Base-by-base conservation (phyloP, 2,888 invertebrate genomes). In the Phanerotoma sp. region DNA sequence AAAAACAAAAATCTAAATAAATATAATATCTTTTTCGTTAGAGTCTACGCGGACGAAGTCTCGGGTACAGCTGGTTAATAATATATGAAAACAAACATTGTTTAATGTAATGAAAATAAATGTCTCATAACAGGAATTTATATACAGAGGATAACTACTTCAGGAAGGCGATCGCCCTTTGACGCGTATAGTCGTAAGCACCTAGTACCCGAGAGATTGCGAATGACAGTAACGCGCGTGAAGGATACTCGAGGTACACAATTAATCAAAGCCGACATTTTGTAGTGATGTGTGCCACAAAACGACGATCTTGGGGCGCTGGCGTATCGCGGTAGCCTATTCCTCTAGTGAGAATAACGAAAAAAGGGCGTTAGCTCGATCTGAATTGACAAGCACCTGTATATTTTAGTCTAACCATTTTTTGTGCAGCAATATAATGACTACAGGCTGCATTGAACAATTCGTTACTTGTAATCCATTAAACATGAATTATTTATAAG, bases 251-350 rank as follows among this genome's bases (percentile, higher is more conserved):
- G 25, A 20, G 21, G 21, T 33, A 33, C 20, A 35, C 33, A 37
- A 48, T 48, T 48, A 48, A 48, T 48, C 48, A 48, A 48, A 35
- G 48, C 28, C 22, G 42, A 42, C 38, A 48, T 48, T 48, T 48
- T 48, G 48, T 48, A 28, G 48, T 48, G 48, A 48, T 48, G 48
- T 48, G 48, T 22, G 48, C 38, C 15, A 48, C 38, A 38, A 48
- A 48, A 48, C 33, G 37, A 48, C 48, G 35, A 25, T 25, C 37
- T 37, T 48, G 48, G 46, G 46, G 32, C 46, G 21, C 6, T 38
- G 18, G 38, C 20, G 16, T 38, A 20, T 38, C 38, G 38, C 20
- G 18, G 5, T 11, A 38, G 7, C 20, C 38, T 38, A 20, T 38
- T 38, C 38, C 18, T 38, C 20, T 11, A 18, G 16, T 38, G 18